Base-by-base conservation (phyloP, 2,113 vertebrate species). In the Menidia beryllina region DNA sequence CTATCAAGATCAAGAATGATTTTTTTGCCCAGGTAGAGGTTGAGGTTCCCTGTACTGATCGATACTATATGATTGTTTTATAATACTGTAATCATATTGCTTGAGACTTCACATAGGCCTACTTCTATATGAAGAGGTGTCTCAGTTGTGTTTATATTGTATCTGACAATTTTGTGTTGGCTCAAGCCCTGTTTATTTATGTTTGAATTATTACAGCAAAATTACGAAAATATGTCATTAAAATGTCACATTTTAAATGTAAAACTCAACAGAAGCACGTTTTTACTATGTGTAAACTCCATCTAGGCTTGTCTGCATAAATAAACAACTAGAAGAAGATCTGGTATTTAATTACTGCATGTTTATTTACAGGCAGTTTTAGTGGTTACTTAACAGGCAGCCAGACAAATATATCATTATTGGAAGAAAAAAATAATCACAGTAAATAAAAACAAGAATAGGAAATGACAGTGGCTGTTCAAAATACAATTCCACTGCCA, bases 281-380 rank as follows among this genome's bases (percentile, higher is more conserved):
- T 7, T 23, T 63, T 59, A 48, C 47, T 43, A 27, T 23, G 11
- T 36, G 36, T 19, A 34, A 12, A 20, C 19, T 47, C 3, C n/a
- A 2, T 10, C 13, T 38, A 8, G 5, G 17, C 4, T 24, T 7
- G 8, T 43, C 60, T 47, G 4, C 39, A 69, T 20, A 56, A n/a
- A 67, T 24, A 63, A 47, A 2, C 17, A 30, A 49, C 34, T 1
- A 53, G 2, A 17, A 71, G 20, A 39, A 64, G 7, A 38, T 50
- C 2, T 34, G 25, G 24, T 71, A 59, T 62, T 83, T 67, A 72
- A 77, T 70, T 64, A 76, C 62, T 58, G 49, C 7, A 65, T 27
- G 27, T 85, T 89, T 90, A 90, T 91, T 91, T 85, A 88, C 87
- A 89, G 64, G 43, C 63, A 39, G 69, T 63, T 82, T 81, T 55